Conservation (phyloP, 2,113 vertebrate species). For the Spermophilus dauricus region DNA sequence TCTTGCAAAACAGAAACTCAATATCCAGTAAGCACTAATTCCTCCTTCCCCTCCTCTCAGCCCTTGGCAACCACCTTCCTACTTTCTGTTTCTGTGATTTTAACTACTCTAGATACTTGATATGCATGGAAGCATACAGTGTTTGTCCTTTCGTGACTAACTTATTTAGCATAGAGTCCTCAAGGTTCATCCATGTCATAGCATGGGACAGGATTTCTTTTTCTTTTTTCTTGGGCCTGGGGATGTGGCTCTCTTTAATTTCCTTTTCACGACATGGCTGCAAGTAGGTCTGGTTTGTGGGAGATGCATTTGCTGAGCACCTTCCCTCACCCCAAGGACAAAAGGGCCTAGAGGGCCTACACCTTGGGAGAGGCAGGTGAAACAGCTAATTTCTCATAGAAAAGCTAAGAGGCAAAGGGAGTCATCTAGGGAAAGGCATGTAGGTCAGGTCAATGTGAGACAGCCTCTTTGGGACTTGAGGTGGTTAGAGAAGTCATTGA, state of each 20-base stretch:
- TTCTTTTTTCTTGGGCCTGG: not conserved
- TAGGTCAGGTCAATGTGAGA: not conserved
- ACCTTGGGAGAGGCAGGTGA: not conserved
- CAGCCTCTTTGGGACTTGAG: not conserved
- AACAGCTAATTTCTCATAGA: not conserved
- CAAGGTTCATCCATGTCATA: not conserved
- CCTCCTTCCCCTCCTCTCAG: not conserved
- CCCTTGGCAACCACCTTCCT: not conserved
- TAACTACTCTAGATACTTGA: not conserved
- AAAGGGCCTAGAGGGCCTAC: not conserved
- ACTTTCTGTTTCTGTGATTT: not conserved
- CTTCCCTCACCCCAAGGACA: not conserved
- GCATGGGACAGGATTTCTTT: not conserved
- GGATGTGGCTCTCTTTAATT: not conserved
- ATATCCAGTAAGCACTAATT: not conserved
- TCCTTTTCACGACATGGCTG: not conserved
- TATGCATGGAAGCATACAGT: not conserved
- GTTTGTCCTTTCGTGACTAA: not conserved
- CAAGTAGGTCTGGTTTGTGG: not conserved
- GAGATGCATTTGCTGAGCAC: not conserved
- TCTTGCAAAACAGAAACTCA: not conserved
- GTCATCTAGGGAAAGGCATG: not conserved
- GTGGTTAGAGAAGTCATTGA: not conserved
- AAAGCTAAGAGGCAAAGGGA: not conserved
- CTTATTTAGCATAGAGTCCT: not conserved